A percentile compares a stretch with the other conserved stretches of the same genome.
Evolutionary conservation across 2,888 invertebrate species (phyloP).

Genomic region (Pammene aurita): DNA sequence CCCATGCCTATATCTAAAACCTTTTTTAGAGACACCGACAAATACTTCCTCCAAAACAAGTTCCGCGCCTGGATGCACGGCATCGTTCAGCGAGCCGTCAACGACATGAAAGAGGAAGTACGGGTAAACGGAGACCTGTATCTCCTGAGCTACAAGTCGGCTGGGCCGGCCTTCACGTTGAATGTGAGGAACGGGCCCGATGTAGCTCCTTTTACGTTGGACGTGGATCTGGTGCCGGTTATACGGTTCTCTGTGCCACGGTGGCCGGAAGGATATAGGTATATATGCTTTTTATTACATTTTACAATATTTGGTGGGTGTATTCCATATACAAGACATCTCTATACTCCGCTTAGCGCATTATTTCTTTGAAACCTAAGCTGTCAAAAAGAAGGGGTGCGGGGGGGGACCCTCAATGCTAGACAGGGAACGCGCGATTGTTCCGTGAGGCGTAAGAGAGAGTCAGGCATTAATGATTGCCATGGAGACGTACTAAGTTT

Average conservation of each 20-base stretch:
- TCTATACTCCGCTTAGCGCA: no score
- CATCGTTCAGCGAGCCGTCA: slow-evolving; percentile 71
- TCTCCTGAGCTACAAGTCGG: slow-evolving; percentile 64
- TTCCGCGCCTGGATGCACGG: slow-evolving; percentile 82
- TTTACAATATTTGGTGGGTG: no score
- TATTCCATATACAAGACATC: no score
- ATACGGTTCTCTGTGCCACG: slow-evolving; percentile 72
- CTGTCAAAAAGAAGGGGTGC: no score
- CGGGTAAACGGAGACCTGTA: slow-evolving; percentile 61
- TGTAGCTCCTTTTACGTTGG: slow-evolving; percentile 60
- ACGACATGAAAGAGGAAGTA: slow-evolving; percentile 61
- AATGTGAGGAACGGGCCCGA: slow-evolving; percentile 59
- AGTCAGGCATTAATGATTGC: no score
- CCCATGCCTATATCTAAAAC: neutral
- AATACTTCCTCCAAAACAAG: slow-evolving; percentile 74
- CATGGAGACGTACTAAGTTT: no score
- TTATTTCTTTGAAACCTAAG: no score
- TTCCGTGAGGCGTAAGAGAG: no score
- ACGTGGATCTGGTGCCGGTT: slow-evolving; percentile 82
- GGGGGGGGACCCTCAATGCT: no score
- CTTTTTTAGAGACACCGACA: slow-evolving; percentile 60
- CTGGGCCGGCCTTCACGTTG: slow-evolving; percentile 83
- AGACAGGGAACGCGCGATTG: no score
- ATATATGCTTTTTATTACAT: neutral
- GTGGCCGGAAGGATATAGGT: slow-evolving; percentile 72